Percentiles rank a stretch among this genome's conserved stretches.
phyloP scores from a whole-genome alignment of 2,113 vertebrate species.

The Marcusenius ussheri region DNA sequence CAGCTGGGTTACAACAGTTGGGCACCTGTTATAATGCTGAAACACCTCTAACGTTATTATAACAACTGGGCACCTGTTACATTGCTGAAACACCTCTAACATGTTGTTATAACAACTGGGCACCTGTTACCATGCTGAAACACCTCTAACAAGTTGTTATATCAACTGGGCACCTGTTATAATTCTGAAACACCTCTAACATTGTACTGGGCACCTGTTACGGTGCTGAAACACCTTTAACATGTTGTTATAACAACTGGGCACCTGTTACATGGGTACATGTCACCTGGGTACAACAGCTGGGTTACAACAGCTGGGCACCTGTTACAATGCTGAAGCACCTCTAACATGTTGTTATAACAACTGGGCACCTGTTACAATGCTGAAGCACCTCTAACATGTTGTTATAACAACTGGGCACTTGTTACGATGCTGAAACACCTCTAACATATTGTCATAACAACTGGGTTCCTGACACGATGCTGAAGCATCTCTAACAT shows the following conservation, averaged over 20 bases:
- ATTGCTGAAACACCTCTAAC: background rate
- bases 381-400: background rate
- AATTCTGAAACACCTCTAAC: background rate
- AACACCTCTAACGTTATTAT: background rate
- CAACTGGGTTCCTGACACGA: background rate
- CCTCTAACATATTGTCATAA: background rate
- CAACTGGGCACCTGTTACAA: background rate
- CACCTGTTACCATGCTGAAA: background rate
- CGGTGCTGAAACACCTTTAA: background rate
- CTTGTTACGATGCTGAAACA: background rate
- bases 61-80: background rate
- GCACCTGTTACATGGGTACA: background rate
- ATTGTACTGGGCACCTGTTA: background rate
- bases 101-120: background rate
- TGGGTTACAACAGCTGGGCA: background rate
- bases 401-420: background rate
- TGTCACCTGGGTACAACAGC: too few relatives aligned
- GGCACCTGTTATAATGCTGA: background rate
- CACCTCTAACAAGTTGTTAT: background rate
- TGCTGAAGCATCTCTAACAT: background rate
- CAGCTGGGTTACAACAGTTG: too few relatives aligned
- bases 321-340: background rate
- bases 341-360: background rate
- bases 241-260: background rate
- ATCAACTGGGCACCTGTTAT: background rate